A percentile compares a stretch with the other conserved stretches of the same genome.
Evolutionary conservation across 53 echinoderm and acorn worm genomes (phyloP).

Genomic region (Holothuria scabra): DNA sequence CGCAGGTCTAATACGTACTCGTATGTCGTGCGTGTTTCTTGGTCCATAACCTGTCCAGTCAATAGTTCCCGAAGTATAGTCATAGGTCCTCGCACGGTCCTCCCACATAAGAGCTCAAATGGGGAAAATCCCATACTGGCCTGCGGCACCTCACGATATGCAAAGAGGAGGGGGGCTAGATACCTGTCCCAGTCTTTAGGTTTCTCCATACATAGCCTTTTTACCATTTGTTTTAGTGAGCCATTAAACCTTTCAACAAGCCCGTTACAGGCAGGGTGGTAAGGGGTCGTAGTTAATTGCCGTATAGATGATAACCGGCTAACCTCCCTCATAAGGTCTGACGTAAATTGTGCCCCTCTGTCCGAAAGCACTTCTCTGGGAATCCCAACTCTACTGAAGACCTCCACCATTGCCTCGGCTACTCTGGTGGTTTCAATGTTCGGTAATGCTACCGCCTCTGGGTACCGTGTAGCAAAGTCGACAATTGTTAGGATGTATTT

Average conservation of each 20-base stretch:
- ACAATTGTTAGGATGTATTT: conserved; percentile 46
- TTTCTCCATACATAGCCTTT: conserved; percentile 41
- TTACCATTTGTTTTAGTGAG: conserved; percentile 39
- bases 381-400: conserved; percentile 47
- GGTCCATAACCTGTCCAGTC: conserved; percentile 3
- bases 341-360: conserved; percentile 47
- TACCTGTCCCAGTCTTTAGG: conserved; percentile 46
- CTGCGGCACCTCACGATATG: conserved; percentile 32
- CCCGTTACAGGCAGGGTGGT: conserved; percentile 59
- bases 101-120: conserved; percentile 29
- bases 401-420: conserved; percentile 41
- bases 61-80: conserved; percentile 25
- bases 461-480: conserved; percentile 49
- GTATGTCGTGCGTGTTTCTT: conserved; percentile 30
- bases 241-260: conserved; percentile 47
- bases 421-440: conserved; percentile 49
- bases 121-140: conserved; percentile 39
- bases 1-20: conserved; percentile 42
- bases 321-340: conserved; percentile 46
- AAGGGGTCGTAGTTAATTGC: conserved; percentile 43
- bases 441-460: too few relatives aligned
- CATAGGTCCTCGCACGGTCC: conserved; percentile 42
- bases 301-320: conserved; percentile 48
- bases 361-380: conserved; percentile 49
- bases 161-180: conserved; percentile 34